These are phyloP conservation scores for Orthosia gracilis DNA, from an alignment of 2,888 invertebrate species.

Conservation along the genomic window DNA sequence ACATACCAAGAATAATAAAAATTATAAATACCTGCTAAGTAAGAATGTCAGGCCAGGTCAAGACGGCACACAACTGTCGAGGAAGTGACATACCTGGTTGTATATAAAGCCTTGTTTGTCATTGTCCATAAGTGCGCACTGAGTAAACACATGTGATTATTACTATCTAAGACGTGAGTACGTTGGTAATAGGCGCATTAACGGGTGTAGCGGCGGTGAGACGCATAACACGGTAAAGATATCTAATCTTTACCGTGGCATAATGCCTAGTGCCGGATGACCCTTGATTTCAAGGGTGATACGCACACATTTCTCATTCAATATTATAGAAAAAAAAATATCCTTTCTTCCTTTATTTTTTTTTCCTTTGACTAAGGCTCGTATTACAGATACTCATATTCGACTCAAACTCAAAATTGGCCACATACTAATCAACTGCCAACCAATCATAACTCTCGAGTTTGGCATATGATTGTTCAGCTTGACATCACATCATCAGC, in stretches of 20 bases:
- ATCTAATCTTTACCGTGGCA: too few species aligned
- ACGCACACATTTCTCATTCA: too few species aligned
- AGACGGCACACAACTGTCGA: slow-evolving; percentile 63
- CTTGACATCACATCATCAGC: too few species aligned
- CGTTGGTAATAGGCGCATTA: slow-evolving; percentile 64
- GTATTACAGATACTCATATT: too few species aligned
- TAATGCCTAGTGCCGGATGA: slow-evolving; percentile 44
- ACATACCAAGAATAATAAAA: slow-evolving; percentile 1
- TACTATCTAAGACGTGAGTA: slow-evolving; percentile 72
- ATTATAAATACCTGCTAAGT: slow-evolving; percentile 50
- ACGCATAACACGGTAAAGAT: too few species aligned
- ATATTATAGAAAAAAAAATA: too few species aligned
- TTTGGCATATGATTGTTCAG: too few species aligned
- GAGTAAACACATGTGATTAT: slow-evolving; percentile 73
- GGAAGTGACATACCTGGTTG: slow-evolving; percentile 56
- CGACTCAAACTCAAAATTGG: too few species aligned
- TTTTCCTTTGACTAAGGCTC: too few species aligned
- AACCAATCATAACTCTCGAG: too few species aligned
- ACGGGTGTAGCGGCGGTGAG: slow-evolving; percentile 20
- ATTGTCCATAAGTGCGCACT: slow-evolving; percentile 75
- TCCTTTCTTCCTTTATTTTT: too few species aligned
- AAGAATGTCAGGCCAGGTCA: slow-evolving; percentile 26
- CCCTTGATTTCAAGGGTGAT: slow-evolving; percentile 54
- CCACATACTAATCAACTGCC: too few species aligned
- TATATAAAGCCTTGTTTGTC: slow-evolving; percentile 77